These are phyloP conservation scores for Nycticorax nycticorax DNA, from an alignment of 2,113 vertebrate species.

Conservation along the genomic window DNA sequence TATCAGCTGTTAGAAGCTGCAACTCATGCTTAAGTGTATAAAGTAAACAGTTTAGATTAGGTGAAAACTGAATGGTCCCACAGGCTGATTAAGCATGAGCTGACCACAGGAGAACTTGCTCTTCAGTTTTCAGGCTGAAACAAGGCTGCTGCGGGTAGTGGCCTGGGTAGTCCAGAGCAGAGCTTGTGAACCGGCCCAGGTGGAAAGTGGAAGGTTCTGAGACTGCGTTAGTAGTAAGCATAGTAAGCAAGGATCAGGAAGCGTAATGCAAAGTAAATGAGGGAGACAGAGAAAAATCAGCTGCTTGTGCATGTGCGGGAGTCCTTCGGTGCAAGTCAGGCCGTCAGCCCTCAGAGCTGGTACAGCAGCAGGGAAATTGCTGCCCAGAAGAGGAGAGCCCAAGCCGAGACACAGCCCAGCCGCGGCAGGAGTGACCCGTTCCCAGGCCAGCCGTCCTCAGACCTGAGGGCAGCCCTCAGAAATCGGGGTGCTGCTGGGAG, in stretches of 20 bases:
- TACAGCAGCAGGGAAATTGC: neutral
- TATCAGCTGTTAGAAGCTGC: neutral
- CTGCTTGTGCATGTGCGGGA: neutral
- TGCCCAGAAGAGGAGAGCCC: neutral
- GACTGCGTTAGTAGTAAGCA: neutral
- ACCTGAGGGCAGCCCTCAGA: neutral
- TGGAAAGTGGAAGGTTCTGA: neutral
- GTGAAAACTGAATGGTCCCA: neutral
- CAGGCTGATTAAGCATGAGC: neutral
- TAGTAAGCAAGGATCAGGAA: neutral
- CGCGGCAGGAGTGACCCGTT: rapidly evolving
- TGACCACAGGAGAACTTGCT: neutral
- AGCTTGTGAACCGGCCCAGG: neutral
- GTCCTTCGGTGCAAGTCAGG: neutral
- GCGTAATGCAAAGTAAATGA: neutral
- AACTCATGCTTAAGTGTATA: neutral
- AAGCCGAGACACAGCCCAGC: neutral
- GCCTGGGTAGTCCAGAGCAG: neutral
- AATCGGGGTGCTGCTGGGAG: neutral
- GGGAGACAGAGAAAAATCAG: neutral
- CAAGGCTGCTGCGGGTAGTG: neutral
- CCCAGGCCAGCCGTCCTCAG: neutral
- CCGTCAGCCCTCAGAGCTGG: neutral
- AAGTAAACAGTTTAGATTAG: neutral
- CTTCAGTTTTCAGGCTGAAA: neutral